Conservation (phyloP, 2,888 invertebrate species). For the Coenonympha arcania region DNA sequence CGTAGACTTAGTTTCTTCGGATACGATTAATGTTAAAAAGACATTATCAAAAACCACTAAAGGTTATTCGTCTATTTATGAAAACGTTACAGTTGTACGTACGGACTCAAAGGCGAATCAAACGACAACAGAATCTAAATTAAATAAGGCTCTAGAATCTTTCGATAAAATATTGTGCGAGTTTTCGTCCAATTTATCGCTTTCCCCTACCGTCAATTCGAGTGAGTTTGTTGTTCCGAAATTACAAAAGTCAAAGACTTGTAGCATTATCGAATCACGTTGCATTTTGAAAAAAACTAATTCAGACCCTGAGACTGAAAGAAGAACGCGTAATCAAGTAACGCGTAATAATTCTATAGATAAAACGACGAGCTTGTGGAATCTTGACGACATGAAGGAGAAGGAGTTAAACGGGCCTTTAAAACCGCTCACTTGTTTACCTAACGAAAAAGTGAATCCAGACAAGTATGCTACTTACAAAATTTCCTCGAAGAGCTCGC, state of each 20-base stretch:
- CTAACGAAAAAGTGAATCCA: constrained; percentile 59
- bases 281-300: constrained; percentile 77
- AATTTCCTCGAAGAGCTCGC: constrained; percentile 59
- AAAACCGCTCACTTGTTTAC: constrained; percentile 48
- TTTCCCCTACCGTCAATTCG: constrained; percentile 41
- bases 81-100: constrained; percentile 65
- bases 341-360: constrained; percentile 66
- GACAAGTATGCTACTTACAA: constrained; percentile 72
- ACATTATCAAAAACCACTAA: constrained; percentile 58
- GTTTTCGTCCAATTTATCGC: constrained; percentile 50
- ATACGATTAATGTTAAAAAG: constrained; percentile 31
- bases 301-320: constrained; percentile 60
- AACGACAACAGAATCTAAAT: constrained; percentile 48
- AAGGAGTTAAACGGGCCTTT: constrained; percentile 64
- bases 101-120: constrained; percentile 33
- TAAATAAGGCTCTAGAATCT: constrained; percentile 65
- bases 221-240: constrained; percentile 66
- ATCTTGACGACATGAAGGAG: constrained; percentile 73
- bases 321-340: constrained; percentile 52
- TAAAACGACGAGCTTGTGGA: constrained; percentile 75
- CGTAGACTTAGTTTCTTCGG: constrained; percentile 54
- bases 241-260: constrained; percentile 80
- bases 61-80: constrained; percentile 66
- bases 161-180: constrained; percentile 68
- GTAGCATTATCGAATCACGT: constrained; percentile 79